Conservation (phyloP, 53 echinoderm and acorn worm species). For the Pentamera pediparva region DNA sequence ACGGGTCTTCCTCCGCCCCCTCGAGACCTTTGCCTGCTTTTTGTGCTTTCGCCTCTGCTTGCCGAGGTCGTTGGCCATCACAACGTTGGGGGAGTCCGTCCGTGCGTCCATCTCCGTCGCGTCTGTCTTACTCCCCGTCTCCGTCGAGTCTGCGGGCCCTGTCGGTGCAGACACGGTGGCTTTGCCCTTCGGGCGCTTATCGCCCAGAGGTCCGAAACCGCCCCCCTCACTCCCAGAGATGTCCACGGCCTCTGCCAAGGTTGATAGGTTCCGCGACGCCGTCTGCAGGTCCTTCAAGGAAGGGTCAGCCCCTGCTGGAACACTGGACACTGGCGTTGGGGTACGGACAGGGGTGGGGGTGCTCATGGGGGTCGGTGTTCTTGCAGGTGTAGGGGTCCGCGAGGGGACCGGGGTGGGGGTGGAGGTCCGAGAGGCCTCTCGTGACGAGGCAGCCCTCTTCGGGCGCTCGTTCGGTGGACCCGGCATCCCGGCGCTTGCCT, state of each 20-base stretch:
- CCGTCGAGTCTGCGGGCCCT: neutral
- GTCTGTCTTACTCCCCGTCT: conserved; percentile 40
- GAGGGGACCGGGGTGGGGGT: conserved; percentile 42
- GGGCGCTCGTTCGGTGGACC: neutral
- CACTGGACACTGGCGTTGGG: conserved; percentile 44
- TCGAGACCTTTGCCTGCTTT: conserved; percentile 27
- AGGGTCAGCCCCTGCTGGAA: conserved; percentile 80
- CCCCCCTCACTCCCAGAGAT: conserved; percentile 5
- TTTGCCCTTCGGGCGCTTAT: neutral
- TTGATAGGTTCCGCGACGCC: conserved; percentile 19
- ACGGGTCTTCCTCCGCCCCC: conserved; percentile 35
- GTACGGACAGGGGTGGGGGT: conserved; percentile 21
- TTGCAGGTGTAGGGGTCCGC: conserved; percentile 38
- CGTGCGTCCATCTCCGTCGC: conserved; percentile 57
- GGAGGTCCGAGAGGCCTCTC: conserved; percentile 48
- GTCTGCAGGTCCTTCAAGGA: conserved; percentile 83
- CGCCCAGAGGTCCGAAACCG: neutral
- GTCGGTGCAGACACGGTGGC: conserved; percentile 13
- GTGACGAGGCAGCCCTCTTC: conserved; percentile 64
- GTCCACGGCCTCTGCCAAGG: conserved; percentile 2
- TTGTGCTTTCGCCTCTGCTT: conserved; percentile 90
- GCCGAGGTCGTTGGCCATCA: conserved; percentile 17
- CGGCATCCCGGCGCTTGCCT: neutral
- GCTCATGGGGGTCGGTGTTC: too few relatives aligned
- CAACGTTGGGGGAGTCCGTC: conserved; percentile 27